Percentiles rank a stretch among this genome's conserved stretches.
Conservation (phyloP, 2,113 vertebrate genomes). For the Aptenodytes forsteri region DNA sequence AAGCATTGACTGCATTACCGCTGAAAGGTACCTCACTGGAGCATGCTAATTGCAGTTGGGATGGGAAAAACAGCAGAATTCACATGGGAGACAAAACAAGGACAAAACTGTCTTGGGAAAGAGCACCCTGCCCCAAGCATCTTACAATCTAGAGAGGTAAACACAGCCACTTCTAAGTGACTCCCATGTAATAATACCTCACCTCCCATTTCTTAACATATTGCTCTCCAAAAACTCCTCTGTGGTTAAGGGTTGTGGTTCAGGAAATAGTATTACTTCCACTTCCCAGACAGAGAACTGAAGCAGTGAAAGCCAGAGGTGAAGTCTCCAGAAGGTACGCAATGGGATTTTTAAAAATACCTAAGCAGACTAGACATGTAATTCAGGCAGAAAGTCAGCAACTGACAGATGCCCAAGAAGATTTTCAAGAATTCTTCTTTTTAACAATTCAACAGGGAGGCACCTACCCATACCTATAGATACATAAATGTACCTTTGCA, state of each 20-base stretch:
- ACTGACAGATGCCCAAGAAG: background rate
- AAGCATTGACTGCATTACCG: background rate
- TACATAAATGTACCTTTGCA: background rate
- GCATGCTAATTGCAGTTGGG: background rate
- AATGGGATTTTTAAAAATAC: background rate
- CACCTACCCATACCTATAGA: background rate
- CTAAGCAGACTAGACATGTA: background rate
- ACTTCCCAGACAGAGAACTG: background rate
- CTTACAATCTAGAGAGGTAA: background rate
- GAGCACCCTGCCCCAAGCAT: background rate
- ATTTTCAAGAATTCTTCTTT: background rate
- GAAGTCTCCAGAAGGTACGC: background rate
- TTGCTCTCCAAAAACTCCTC: background rate
- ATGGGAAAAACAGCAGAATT: background rate
- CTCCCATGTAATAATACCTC: background rate
- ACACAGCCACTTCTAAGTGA: background rate
- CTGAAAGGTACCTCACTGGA: background rate
- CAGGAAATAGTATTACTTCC: background rate
- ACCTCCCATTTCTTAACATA: background rate
- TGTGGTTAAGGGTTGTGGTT: background rate
- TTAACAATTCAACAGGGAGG: background rate
- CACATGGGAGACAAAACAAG: background rate
- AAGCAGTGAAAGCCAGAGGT: background rate
- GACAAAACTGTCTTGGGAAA: background rate
- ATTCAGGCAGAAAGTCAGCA: background rate